Evolutionary conservation across 1,140 invertebrate species (phyloP), one percentile per base, ranked within the genome.

Genomic region (Heliconius hewitsoni): DNA sequence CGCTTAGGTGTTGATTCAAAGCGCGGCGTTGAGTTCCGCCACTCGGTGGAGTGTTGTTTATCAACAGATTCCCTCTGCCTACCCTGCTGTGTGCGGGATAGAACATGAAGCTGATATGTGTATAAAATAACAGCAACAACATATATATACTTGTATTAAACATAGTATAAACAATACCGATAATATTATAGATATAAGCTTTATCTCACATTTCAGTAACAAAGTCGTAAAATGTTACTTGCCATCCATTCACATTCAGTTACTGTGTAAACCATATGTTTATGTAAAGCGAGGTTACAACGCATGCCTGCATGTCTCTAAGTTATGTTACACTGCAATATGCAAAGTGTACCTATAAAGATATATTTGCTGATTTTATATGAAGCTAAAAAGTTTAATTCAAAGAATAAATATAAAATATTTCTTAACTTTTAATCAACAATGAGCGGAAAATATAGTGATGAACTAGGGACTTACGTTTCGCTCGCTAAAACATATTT

Each of bases 261-360:
- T 55, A 66, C 55, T 70, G 39, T 27, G 60, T 76, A 76, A 60
- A 60, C 60, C 52, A 39, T 39, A 71, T 57, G 70, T 57, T 76
- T 79, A 76, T 76, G 78, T 79, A 71, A 79, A 74, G 39, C 73
- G 60, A 66, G 73, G 78, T 50, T 55, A 79, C 52, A 79, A 76
- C 39, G 74, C 78, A 79, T 79, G 50, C 78, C 78, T 79, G 50
- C 73, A 60, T 79, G 74, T 75, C 71, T 34, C 42, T 70, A 72
- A 79, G 27, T 76, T 42, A 71, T 52, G 34, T 52, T 79, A 72
- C 66, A 60, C 74, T 46, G 74, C 73, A 27, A 72, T 76, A 79
- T 79, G 78, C 78, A 34, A 79, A 79, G 46, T 76, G 9, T n/a
- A 18, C 60, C 13, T 66, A 66, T 66, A 66, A 30, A 66, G 1